Evolutionary conservation across 30 jellyfish, hydroid and myxozoan genomes (phyloP).

Genomic region (Pelagia noctiluca): DNA sequence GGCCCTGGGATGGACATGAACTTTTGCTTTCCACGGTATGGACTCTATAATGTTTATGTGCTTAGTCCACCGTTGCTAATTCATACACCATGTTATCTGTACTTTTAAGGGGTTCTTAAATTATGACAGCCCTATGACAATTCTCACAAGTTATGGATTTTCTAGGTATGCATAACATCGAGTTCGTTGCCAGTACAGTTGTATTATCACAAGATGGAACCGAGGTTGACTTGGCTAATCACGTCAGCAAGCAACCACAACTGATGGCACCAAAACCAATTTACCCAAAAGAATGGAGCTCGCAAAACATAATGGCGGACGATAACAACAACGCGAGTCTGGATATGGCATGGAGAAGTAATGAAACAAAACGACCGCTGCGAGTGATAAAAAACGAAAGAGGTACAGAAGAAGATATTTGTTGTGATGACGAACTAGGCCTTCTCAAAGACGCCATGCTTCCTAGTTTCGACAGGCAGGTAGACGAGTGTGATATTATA

Average conservation of each 20-base stretch:
- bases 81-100: too few relatives aligned
- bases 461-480: constrained; percentile 48
- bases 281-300: constrained; percentile 29
- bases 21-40: too few relatives aligned
- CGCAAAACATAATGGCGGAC: neutral
- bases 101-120: too few relatives aligned
- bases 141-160: neutral
- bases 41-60: too few relatives aligned
- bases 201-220: constrained; percentile 22
- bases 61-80: too few relatives aligned
- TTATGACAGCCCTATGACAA: constrained; percentile 10
- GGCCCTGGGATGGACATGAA: too few relatives aligned
- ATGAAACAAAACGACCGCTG: neutral
- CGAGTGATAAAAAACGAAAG: neutral
- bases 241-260: constrained; percentile 10
- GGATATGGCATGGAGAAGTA: too few relatives aligned
- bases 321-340: neutral
- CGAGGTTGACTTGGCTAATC: constrained; percentile 11
- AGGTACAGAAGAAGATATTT: neutral
- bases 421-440: constrained; percentile 3
- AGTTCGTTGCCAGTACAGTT: constrained; percentile 28
- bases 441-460: constrained; percentile 67
- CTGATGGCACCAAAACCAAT: constrained; percentile 69
- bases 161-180: constrained; percentile 10
- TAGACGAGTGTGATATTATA: constrained; percentile 45